Conservation (phyloP, 2,797 vertebrate species). For the Rhynchotus rufescens region DNA sequence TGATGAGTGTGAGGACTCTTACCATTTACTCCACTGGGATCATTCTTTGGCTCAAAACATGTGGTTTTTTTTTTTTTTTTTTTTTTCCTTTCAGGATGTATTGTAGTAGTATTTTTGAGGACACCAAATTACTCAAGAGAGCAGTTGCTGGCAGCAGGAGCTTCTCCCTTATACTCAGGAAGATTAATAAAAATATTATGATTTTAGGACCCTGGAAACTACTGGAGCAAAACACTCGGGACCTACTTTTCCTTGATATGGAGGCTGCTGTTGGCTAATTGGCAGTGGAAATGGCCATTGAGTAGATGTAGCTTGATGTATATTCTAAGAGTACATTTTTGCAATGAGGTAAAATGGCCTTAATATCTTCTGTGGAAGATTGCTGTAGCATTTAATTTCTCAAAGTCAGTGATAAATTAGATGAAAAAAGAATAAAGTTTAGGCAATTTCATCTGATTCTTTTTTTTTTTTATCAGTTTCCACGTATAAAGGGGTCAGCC, state of each 20-base stretch:
- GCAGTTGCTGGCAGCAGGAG: rapidly evolving
- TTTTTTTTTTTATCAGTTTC: neutral
- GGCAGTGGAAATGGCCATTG: neutral
- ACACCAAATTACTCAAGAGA: neutral
- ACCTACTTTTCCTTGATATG: neutral
- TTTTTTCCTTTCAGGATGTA: neutral
- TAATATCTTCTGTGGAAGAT: neutral
- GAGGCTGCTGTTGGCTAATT: neutral
- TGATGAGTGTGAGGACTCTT: neutral
- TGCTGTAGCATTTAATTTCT: neutral
- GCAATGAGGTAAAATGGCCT: neutral
- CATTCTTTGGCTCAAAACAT: neutral
- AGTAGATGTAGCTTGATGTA: neutral
- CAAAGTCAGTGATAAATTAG: neutral
- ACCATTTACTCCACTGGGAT: neutral
- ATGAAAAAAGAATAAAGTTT: neutral
- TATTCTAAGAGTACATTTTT: neutral
- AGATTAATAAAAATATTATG: neutral
- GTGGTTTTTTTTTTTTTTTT: neutral
- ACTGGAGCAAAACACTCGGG: neutral
- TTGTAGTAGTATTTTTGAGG: neutral
- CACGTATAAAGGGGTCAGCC: neutral
- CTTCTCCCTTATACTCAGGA: neutral
- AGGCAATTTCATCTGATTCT: neutral
- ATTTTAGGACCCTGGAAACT: neutral